Percentiles rank a stretch among this genome's conserved stretches.
Evolutionary conservation across 2,797 vertebrate species (phyloP).

Genomic region (Propithecus perrieri): DNA sequence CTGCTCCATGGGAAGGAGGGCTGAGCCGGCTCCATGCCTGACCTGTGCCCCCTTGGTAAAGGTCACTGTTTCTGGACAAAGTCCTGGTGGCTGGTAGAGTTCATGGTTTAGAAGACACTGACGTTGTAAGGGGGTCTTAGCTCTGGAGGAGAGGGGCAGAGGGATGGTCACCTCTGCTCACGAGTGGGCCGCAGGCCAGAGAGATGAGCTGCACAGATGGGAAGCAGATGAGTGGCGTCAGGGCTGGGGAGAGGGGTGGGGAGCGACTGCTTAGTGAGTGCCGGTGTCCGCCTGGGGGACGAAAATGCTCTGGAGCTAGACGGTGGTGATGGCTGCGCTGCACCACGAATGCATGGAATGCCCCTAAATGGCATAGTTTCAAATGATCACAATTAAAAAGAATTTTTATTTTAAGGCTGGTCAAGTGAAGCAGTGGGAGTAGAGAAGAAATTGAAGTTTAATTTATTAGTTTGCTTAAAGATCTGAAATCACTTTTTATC

Average conservation of each 20-base stretch:
- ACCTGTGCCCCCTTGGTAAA: conserved; percentile 86
- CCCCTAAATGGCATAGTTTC: background rate
- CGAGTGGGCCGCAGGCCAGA: background rate
- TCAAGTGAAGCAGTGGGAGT: too few species aligned
- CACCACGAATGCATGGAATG: background rate
- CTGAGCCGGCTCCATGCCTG: conserved; percentile 91
- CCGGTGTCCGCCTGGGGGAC: background rate
- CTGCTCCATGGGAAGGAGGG: conserved; percentile 92
- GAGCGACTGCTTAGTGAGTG: background rate
- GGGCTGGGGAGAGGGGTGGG: background rate
- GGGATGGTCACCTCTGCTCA: background rate
- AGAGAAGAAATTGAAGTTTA: conserved; percentile 28
- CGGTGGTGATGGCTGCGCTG: too few species aligned
- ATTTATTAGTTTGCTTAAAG: conserved; percentile 40
- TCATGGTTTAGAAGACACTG: conserved; percentile 94
- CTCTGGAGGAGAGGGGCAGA: conserved; percentile 80
- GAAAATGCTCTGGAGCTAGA: too few species aligned
- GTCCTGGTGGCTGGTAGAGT: conserved; percentile 93
- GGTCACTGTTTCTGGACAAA: conserved; percentile 92
- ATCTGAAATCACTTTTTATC: conserved; percentile 37
- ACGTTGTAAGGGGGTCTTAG: conserved; percentile 93
- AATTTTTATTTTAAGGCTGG: too few species aligned
- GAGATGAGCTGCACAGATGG: background rate
- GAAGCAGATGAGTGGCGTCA: background rate
- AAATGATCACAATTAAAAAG: background rate